These are phyloP conservation scores for Sarcophaga subvicina DNA, from an alignment of 2,888 invertebrate species.

Conservation along the genomic window DNA sequence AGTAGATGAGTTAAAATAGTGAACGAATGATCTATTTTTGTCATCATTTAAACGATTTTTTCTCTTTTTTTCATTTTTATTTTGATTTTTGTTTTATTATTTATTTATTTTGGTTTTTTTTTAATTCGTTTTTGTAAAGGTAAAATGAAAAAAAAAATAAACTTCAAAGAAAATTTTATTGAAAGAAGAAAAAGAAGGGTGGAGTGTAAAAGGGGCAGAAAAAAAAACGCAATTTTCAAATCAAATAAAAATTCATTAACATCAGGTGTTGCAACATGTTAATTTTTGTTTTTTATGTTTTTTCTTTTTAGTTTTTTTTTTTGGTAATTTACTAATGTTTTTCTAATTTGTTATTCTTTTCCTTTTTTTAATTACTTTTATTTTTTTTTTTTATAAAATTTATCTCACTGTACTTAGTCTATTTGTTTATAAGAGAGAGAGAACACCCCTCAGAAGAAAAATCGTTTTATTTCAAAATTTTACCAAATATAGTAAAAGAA, in stretches of 20 bases:
- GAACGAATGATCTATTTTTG: conserved; percentile 76
- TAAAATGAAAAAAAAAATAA: background rate
- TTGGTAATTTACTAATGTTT: background rate
- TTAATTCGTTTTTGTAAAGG: background rate
- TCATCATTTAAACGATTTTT: conserved; percentile 15
- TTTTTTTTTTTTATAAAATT: background rate
- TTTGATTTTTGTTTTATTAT: conserved; percentile 44
- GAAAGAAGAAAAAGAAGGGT: conserved; percentile 27
- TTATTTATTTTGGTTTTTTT: conserved; percentile 57
- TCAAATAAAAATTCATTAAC: conserved; percentile 29
- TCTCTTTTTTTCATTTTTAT: background rate
- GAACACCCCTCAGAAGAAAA: conserved; percentile 23
- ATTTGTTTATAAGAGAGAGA: conserved; percentile 2
- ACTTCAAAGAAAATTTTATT: conserved; percentile 4
- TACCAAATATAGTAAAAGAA: conserved; percentile 68
- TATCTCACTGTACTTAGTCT: conserved; percentile 52
- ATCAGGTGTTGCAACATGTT: conserved; percentile 49
- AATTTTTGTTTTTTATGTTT: background rate
- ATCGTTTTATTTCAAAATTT: conserved; percentile 56
- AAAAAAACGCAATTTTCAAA: conserved; percentile 1
- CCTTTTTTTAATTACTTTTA: conserved; percentile 34
- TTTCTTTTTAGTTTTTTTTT: background rate
- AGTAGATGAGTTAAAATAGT: conserved; percentile 74
- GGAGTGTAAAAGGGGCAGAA: conserved; percentile 9
- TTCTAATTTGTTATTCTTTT: background rate